A percentile compares a stretch with the other conserved stretches of the same genome.
These are phyloP conservation scores for Diplodus puntazzo DNA, from an alignment of 2,797 vertebrate species.

Conservation along the genomic window DNA sequence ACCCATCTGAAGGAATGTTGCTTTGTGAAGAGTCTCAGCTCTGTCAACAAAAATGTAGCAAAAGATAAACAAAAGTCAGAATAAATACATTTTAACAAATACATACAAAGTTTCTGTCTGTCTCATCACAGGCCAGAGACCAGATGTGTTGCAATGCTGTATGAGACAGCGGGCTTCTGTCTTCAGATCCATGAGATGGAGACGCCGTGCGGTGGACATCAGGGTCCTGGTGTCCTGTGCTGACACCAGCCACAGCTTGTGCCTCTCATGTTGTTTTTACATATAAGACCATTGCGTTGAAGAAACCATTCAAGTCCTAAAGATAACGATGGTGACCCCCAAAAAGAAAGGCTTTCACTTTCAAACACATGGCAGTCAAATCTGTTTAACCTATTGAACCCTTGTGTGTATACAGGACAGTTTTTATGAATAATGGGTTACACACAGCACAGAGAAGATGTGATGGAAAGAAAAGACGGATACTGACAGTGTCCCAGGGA, in stretches of 20 bases:
- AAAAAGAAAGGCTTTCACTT: not conserved
- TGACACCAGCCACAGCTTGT: not conserved
- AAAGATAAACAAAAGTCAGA: constrained; percentile 16
- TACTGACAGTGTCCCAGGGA: not conserved
- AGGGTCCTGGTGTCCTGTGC: not conserved
- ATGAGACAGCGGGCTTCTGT: not conserved
- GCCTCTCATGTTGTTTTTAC: not conserved
- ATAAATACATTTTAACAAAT: constrained; percentile 34
- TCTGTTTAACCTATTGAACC: not conserved
- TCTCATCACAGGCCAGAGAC: not conserved
- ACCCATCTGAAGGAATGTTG: constrained; percentile 10
- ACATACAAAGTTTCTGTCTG: constrained; percentile 1
- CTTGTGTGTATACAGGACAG: not conserved
- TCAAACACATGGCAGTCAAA: not conserved
- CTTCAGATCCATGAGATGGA: not conserved
- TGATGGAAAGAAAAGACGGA: not conserved
- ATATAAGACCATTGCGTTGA: constrained; percentile 2
- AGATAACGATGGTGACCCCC: not conserved
- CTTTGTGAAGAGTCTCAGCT: constrained; percentile 7
- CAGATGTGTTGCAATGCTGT: not conserved
- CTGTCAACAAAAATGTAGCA: constrained; percentile 7
- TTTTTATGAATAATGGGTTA: not conserved
- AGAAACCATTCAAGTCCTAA: not conserved
- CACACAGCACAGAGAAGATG: not conserved
- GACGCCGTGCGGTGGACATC: not conserved